Base-by-base conservation (phyloP, 2,888 invertebrate species). In the Oxystoma pomonae region DNA sequence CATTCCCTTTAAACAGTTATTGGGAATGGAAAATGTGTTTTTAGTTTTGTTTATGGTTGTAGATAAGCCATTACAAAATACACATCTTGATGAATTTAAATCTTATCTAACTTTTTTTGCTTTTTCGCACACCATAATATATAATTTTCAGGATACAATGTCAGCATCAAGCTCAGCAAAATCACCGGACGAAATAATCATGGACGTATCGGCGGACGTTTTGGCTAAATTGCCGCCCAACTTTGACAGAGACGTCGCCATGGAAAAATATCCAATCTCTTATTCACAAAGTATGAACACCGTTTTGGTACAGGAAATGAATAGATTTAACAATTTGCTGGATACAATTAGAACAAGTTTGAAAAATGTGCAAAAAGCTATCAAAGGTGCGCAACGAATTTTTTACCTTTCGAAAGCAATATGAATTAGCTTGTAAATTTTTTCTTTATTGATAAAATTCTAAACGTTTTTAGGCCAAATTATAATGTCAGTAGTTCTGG, bases 231-330 rank as follows among this genome's bases (percentile, higher is more conserved):
- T 96, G 20, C 96, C 96, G 0, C 76, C 78, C 20, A 84, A 89
- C 80, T 89, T 86, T 82, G 84, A 88, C 82, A 76, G 93, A 71
- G 81, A 90, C 75, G 75, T 82, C 69, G 82, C 91, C 60, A 81
- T 89, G 75, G 79, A 85, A 77, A 83, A 89, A 80, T 89, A 90
- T 83, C 88, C 96, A 62, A 89, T 92, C 63, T 77, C 84, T 70
- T 85, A 96, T 81, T 80, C 87, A 78, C 93, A 96, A 83, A 95
- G 95, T 72, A 94, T 96, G 94, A 96, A 96, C 74, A 96, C 96
- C 0, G 96, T 96, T 0, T 83, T 96, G 60, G 90, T 94, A 1
- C 93, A 94, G 78, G 94, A 94, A 79, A 91, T 93, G 82, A 90
- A 88, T 5, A 80, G 93, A 58, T 93, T 91, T 73, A 92, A 92